phyloP scores from a whole-genome alignment of 2,797 vertebrate genomes.

The Melanotaenia nigrans region DNA sequence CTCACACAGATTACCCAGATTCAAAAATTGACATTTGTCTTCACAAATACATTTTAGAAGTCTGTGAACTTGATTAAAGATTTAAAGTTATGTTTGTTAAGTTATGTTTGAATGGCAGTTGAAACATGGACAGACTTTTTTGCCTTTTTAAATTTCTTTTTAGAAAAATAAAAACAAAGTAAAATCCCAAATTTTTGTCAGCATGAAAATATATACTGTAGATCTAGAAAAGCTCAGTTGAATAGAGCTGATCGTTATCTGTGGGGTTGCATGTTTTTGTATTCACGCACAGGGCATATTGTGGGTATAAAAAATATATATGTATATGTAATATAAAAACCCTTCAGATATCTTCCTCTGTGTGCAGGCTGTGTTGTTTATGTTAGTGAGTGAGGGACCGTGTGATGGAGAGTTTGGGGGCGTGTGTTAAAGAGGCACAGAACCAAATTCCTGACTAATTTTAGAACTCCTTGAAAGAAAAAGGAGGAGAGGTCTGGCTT shows the following conservation, averaged over 20 bases:
- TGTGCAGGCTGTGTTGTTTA: slow-evolving; percentile 68
- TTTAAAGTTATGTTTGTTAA: background rate
- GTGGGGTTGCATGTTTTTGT: slow-evolving; percentile 29
- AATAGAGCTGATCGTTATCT: background rate
- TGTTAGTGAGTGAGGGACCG: slow-evolving; percentile 62
- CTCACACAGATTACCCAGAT: background rate
- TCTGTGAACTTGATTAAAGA: background rate
- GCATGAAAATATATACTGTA: background rate
- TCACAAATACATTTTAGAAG: background rate
- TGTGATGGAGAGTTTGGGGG: slow-evolving; percentile 66
- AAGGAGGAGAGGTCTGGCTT: slow-evolving; percentile 64
- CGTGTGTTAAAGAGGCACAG: slow-evolving; percentile 67
- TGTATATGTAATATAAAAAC: slow-evolving; percentile 6
- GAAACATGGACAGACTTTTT: no score
- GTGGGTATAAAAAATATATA: slow-evolving; percentile 13
- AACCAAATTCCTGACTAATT: slow-evolving; percentile 82
- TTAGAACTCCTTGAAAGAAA: slow-evolving; percentile 84
- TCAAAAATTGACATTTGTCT: background rate
- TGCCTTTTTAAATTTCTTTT: no score
- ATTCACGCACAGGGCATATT: slow-evolving; percentile 9
- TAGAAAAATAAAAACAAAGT: background rate
- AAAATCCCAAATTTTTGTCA: slow-evolving; percentile 1
- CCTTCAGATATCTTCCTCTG: slow-evolving; percentile 50
- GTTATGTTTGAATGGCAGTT: no score
- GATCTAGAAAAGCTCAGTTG: background rate